Conservation (phyloP, 2,888 invertebrate species). For the Rutpela maculata region DNA sequence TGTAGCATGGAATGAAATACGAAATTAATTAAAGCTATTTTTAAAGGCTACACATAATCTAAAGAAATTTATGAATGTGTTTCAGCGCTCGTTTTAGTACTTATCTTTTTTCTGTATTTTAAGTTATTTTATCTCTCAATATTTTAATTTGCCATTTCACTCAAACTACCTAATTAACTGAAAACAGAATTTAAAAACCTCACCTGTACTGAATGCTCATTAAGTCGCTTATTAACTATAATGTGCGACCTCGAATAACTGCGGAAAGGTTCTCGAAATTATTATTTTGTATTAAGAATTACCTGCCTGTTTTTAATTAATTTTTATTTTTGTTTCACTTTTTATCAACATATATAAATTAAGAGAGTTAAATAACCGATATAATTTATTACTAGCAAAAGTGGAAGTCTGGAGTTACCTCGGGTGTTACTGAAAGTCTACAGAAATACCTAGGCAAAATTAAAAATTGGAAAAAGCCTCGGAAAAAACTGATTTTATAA, state of each 20-base stretch:
- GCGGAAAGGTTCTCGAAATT: not conserved
- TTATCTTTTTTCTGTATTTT: not conserved
- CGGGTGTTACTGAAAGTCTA: too few species aligned
- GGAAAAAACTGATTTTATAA: too few species aligned
- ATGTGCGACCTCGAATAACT: not conserved
- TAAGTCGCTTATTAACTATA: not conserved
- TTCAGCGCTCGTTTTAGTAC: not conserved
- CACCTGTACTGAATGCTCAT: not conserved
- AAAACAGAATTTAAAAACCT: not conserved
- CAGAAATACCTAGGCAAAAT: too few species aligned
- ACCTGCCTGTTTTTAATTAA: not conserved
- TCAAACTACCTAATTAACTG: not conserved
- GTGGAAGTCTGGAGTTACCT: too few species aligned
- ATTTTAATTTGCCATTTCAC: not conserved
- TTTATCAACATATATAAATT: too few species aligned
- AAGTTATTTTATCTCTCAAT: not conserved
- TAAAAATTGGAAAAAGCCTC: too few species aligned
- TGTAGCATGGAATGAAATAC: not conserved
- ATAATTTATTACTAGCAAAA: too few species aligned
- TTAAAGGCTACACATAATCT: not conserved
- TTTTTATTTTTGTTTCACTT: too few species aligned
- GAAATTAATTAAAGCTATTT: slow-evolving; percentile 1
- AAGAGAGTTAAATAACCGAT: too few species aligned
- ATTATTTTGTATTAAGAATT: not conserved
- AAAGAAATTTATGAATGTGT: not conserved